Percentiles rank a stretch among this genome's conserved stretches.
phyloP scores from a whole-genome alignment of 2,113 vertebrate genomes.

The Halcyon malimbica region DNA sequence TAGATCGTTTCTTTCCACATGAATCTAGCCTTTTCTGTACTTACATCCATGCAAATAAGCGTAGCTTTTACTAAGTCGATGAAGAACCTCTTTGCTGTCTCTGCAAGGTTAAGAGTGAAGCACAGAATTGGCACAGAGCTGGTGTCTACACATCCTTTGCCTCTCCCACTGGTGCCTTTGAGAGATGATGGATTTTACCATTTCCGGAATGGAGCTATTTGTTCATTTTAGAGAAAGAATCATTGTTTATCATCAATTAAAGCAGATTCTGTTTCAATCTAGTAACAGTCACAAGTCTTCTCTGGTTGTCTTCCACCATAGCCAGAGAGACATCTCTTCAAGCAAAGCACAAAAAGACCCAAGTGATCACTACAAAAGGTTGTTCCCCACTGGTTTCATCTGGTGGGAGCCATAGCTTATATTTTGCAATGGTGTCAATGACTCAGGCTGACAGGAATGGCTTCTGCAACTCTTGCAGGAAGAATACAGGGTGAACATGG shows the following conservation, averaged over 20 bases:
- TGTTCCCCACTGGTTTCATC: neutral
- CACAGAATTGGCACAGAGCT: neutral
- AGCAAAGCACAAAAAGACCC: neutral
- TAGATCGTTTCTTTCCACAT: slow-evolving; percentile 11
- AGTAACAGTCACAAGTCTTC: neutral
- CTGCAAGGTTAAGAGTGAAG: neutral
- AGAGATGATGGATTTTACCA: neutral
- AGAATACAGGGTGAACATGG: neutral
- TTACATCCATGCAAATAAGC: neutral
- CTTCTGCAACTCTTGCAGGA: neutral
- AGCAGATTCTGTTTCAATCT: neutral
- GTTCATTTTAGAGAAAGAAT: neutral
- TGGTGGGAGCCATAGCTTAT: neutral
- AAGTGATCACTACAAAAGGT: neutral
- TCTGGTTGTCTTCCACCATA: neutral
- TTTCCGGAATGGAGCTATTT: neutral
- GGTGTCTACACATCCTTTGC: neutral
- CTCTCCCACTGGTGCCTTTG: neutral
- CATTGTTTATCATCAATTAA: neutral
- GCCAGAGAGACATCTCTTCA: neutral
- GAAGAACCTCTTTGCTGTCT: neutral
- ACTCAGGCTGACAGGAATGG: neutral
- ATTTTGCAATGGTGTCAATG: neutral
- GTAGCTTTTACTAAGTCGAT: neutral
- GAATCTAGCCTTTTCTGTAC: neutral